Base-by-base conservation (phyloP, 2,113 vertebrate genomes). In the Tyto alba region DNA sequence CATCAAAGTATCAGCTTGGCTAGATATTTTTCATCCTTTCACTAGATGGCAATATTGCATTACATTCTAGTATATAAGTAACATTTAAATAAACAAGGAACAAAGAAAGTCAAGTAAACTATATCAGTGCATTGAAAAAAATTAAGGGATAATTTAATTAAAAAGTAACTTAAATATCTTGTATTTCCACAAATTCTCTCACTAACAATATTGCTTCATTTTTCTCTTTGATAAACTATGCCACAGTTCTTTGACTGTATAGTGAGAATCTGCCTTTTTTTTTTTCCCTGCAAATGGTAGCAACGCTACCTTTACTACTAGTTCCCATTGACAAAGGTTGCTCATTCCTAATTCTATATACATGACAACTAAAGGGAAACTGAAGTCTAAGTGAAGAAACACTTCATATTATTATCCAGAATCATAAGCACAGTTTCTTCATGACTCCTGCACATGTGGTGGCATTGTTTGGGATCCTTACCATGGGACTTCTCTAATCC, bases 11-110 rank as follows among this genome's bases (percentile, higher is more conserved):
- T 36, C 30, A 7, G 7, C 56, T 48, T 32, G 36, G 5, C 11
- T 40, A 64, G 43, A 53, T 29, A 25, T 88, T 73, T 80, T 74
- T 63, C 38, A 52, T 92, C 41, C 22, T 81, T 89, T 92, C 97
- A 96, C 94, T 97, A 97, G 96, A 78, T 97, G 97, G 96, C 97
- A 94, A 88, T 85, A 86, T 97, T 93, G 92, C 25, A 91, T 85
- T 60, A 91, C 9, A 52, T 85, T 96, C 60, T n/a, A 62, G 34
- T 7, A 6, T 6, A 2, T 16, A 29, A 67, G 22, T 10, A 13
- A 22, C 1, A 8, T 16, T 79, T 82, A 60, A 76, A 59, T 67
- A 71, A 89, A 72, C 13, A 38, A 22, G 23, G 14, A n/a, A 34
- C 6, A 11, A 32, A 63, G n/a, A 53, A 50, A 62, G 5, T 11